Conservation (phyloP, 2,888 invertebrate genomes). For the Drosophila setosimentum region DNA sequence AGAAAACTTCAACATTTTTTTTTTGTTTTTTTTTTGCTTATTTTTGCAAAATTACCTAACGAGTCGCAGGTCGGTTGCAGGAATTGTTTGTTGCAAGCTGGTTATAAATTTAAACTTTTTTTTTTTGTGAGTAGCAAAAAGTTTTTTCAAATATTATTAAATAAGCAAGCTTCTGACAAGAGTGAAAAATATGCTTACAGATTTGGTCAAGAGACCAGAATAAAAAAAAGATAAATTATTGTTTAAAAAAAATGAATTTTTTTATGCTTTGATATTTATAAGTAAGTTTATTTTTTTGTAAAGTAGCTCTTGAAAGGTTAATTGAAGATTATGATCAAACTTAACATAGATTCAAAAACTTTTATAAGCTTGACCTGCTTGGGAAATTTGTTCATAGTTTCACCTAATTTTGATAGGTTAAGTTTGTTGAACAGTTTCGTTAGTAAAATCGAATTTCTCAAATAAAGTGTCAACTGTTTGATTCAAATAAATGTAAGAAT, state of each 20-base stretch:
- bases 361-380: background rate
- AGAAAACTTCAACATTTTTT: slow-evolving; percentile 53
- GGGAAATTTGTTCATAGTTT: background rate
- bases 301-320: background rate
- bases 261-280: slow-evolving; percentile 7
- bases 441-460: background rate
- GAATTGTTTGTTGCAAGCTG: slow-evolving; percentile 36
- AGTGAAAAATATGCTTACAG: slow-evolving; percentile 9
- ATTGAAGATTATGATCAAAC: background rate
- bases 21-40: slow-evolving; percentile 18
- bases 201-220: slow-evolving; percentile 9
- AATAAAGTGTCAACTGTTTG: background rate
- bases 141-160: slow-evolving; percentile 64
- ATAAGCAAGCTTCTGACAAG: slow-evolving; percentile 46
- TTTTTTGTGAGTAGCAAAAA: slow-evolving; percentile 51
- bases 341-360: background rate
- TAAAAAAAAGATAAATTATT: slow-evolving; percentile 6
- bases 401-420: background rate
- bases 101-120: slow-evolving; percentile 49
- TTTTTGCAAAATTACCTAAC: slow-evolving; percentile 57
- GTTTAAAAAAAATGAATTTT: slow-evolving; percentile 11
- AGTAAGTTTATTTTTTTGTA: background rate
- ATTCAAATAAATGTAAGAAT: background rate
- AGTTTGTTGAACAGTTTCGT: background rate
- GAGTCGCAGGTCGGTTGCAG: slow-evolving; percentile 26